phyloP scores from a whole-genome alignment of 2,113 vertebrate genomes.

The Tenrec ecaudatus region DNA sequence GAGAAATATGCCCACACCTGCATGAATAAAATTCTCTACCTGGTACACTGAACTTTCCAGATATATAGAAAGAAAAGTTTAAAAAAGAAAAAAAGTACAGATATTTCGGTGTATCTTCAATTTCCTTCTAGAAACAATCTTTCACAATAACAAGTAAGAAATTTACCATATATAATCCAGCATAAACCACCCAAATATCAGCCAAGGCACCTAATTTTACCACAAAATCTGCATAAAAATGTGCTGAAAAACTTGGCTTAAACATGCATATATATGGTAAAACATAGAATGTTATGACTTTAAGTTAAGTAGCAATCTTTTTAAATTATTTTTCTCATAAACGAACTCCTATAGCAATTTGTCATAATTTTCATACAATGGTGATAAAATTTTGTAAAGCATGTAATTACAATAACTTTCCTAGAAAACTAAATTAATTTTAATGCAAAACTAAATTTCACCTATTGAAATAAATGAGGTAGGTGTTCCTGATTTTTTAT shows the following conservation, averaged over 20 bases:
- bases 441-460: not conserved
- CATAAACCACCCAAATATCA: not conserved
- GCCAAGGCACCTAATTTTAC: too few species aligned
- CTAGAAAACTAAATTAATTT: conserved; percentile 18
- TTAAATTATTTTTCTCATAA: not conserved
- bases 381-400: not conserved
- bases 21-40: not conserved
- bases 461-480: not conserved
- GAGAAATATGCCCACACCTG: not conserved
- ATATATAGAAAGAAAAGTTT: not conserved
- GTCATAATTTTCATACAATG: not conserved
- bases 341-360: not conserved
- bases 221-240: not conserved
- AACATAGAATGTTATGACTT: not conserved
- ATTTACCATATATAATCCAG: not conserved
- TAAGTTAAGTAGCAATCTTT: not conserved
- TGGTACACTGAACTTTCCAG: not conserved
- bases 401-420: not conserved
- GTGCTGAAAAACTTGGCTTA: not conserved
- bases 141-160: too few species aligned
- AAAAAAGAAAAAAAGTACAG: not conserved
- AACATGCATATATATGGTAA: too few species aligned
- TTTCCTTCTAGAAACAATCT: too few species aligned
- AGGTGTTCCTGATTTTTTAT: not conserved
- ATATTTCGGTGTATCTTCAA: not conserved